Conservation (phyloP, 64 coral and sea anemone genomes). For the Dendrophyllia cribrosa region DNA sequence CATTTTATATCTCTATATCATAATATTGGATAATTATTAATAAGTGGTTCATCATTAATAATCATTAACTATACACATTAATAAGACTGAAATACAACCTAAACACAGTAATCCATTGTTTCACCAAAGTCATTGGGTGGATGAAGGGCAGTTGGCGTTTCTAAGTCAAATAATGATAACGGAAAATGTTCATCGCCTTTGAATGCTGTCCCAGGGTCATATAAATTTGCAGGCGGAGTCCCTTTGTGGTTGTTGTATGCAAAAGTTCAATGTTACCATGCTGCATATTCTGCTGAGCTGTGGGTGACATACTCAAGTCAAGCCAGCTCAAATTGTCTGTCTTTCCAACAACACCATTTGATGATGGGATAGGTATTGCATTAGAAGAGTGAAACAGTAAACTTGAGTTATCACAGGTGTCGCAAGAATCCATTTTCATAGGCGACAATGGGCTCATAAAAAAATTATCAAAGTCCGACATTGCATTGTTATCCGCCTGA, state of each 20-base stretch:
- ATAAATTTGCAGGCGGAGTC: conserved; percentile 52
- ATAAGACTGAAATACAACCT: background rate
- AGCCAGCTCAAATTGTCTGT: conserved; percentile 64
- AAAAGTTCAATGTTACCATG: background rate
- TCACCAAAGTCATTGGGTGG: conserved; percentile 62
- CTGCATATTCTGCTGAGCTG: background rate
- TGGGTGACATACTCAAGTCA: conserved; percentile 59
- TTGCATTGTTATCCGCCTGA: background rate
- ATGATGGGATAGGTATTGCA: conserved; percentile 57
- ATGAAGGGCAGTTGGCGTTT: conserved; percentile 38
- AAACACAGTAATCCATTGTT: conserved; percentile 78
- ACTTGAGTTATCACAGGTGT: conserved; percentile 18
- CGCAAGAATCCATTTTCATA: conserved; percentile 62
- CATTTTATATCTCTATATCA: too few species aligned
- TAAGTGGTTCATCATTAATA: background rate
- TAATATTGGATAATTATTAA: too few species aligned
- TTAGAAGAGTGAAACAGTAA: conserved; percentile 37
- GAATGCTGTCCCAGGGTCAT: conserved; percentile 40
- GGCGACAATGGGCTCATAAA: conserved; percentile 66
- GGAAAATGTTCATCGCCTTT: conserved; percentile 45
- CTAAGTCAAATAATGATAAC: conserved; percentile 67
- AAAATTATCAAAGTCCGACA: conserved; percentile 48
- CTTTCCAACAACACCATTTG: conserved; percentile 19
- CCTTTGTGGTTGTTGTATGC: conserved; percentile 43
- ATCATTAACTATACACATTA: background rate